Base-by-base conservation (phyloP, 2,797 vertebrate species). In the Crocidura indochinensis region DNA sequence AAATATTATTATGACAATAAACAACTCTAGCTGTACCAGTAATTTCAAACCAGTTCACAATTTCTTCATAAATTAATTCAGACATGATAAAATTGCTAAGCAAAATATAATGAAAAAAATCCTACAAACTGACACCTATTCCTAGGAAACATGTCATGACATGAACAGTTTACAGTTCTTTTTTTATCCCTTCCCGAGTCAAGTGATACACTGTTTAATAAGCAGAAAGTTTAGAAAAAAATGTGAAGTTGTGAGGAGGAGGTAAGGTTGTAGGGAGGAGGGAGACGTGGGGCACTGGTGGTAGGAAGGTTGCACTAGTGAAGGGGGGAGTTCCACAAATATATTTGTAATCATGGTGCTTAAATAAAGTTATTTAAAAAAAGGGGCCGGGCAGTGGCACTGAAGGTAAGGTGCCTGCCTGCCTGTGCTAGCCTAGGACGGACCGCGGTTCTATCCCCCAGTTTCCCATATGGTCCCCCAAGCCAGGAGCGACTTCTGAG, bases 31-130 rank as follows among this genome's bases (percentile, higher is more conserved):
- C 17, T 81, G 29, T 80, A 88, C 7, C 4, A 77, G 29, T 72
- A 94, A 87, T 83, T 84, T 90, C 80, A 73, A 91, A 85, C 65
- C 62, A 68, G 26, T 71, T 44, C n/a, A 19, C 46, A 92, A 86
- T 7, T 46, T 71, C 60, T 72, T 91, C 26, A 91, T 44, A 47
- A 91, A 80, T 47, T 29, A 87, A 31, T 26, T 60, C 68, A 91
- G 67, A 71, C 5, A 79, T 71, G 0, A 47, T 1, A 79, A 75
- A 94, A 79, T 20, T 47, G 14, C 44, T 31, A 64, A 91, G 26
- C 46, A 88, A 92, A n/a, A 0, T 53, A 17, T 17, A 53, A 64
- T 62, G 60, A 26, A 64, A 92, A 1, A 26, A 87, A 79, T 17
- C 60, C 65, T 72, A 91, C 65, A 20, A 84, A 86, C 10, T 71